Evolutionary conservation across 2,888 invertebrate genomes (phyloP), one percentile per base, ranked within the genome.

Genomic region (Leptinotarsa tumamoca): DNA sequence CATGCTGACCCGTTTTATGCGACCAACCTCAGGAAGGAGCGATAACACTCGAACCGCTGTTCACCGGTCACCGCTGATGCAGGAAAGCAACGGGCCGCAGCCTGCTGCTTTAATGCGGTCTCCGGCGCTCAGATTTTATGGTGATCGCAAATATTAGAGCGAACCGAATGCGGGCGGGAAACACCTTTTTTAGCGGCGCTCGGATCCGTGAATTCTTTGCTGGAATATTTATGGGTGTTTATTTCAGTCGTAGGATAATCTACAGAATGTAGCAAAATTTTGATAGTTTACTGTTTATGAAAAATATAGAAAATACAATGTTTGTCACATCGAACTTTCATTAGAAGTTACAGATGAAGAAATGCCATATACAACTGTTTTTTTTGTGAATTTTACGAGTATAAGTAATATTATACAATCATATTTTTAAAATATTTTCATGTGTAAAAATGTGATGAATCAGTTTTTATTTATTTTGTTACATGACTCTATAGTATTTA

Each of bases 91-190:
- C 67, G 71, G 67, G 50, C 63, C 49, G 13, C 72, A 43, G 68
- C 69, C 72, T 63, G 71, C 71, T 52, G 78, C 81, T 83, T 83
- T 82, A 81, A 80, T 81, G 81, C 79, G 83, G 83, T 83, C 79
- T 80, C 67, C 77, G 76, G 70, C 79, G 78, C 77, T 77, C 81
- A 79, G 82, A 81, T 81, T 82, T 79, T 77, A 80, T 75, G 80
- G 78, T 78, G 79, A 76, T 78, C 80, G 78, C 71, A 67, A 68
- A 76, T 74, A 72, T 73, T 71, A 69, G 67, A 73, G 71, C 73
- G 67, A 49, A 73, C 58, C 61, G 68, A 33, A 33, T 54, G 56
- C 43, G 43, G 56, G 54, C 52, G 23, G 73, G 71, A 73, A 73
- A 76, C 71, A 68, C 73, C 56, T 67, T 71, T 73, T 70, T 73